phyloP scores from a whole-genome alignment of 2,888 invertebrate species.

The Drosophila testacea region DNA sequence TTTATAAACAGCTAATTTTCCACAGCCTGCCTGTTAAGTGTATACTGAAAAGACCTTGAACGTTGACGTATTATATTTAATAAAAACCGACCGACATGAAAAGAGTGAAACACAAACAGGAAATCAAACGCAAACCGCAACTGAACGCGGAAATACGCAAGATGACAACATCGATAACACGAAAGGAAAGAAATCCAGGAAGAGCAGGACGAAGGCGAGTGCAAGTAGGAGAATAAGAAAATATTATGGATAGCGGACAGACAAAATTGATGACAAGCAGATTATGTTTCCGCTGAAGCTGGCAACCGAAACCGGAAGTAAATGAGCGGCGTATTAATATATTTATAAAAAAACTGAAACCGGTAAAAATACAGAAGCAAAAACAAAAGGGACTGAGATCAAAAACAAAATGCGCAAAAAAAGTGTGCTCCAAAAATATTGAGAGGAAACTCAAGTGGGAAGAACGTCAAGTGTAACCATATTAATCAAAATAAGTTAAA shows the following conservation, averaged over 20 bases:
- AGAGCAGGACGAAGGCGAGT: conserved; percentile 18
- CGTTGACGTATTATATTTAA: conserved; percentile 43
- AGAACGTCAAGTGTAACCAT: background rate
- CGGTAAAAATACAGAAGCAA: conserved; percentile 6
- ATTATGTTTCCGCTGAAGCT: conserved; percentile 77
- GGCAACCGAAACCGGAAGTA: conserved; percentile 68
- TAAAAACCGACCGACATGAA: conserved; percentile 23
- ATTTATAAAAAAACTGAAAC: conserved; percentile 56
- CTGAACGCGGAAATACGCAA: conserved; percentile 73
- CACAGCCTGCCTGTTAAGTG: background rate
- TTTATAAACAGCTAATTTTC: too few species aligned
- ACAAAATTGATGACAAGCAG: conserved; percentile 76
- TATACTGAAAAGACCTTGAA: conserved; percentile 6
- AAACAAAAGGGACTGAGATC: conserved; percentile 29
- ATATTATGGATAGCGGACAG: conserved; percentile 36
- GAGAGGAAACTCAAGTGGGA: background rate
- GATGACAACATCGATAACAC: conserved; percentile 56
- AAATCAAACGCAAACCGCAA: conserved; percentile 70
- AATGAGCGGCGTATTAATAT: conserved; percentile 67
- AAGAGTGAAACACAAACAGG: conserved; percentile 66
- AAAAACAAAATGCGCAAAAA: conserved; percentile 30
- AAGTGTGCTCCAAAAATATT: background rate
- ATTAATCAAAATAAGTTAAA: conserved; percentile 7
- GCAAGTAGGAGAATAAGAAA: conserved; percentile 33
- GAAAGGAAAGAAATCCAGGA: conserved; percentile 16